Evolutionary conservation across 2,888 invertebrate genomes (phyloP), one percentile per base, ranked within the genome.

Genomic region (Plebejus anna): DNA sequence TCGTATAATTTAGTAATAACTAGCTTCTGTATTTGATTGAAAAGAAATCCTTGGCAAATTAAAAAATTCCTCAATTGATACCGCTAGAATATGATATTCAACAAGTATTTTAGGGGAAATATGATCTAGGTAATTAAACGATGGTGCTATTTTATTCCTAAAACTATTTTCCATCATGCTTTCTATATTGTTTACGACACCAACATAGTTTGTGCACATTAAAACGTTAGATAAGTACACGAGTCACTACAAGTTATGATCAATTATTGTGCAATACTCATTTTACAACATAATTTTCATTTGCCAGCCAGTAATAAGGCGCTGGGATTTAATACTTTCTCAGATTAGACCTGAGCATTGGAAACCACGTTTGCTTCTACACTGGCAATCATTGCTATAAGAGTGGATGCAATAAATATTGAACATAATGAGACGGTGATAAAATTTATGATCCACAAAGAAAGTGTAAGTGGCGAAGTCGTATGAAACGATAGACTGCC

Each of bases 401-500:
- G 55, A 73, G 51, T 73, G 51, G 75, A 75, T 61, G 32, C 51
- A 66, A 73, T 76, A 75, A 73, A 73, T 75, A 76, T 61, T 47
- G 70, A 76, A 38, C 28, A 70, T 75, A 75, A 75, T 77, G 75
- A 75, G 70, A n/a, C 76, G 38, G 36, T 32, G 42, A 70, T 75
- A 70, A 78, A 71, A 75, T 79, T 77, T 76, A 79, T 70, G 76
- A 76, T n/a, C 77, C 71, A 55, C 55, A 77, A 78, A 78, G 79
- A 79, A 79, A 79, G 79, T 78, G 77, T 72, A 78, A 78, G 78
- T 78, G 78, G 55, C 57, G 77, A 76, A 75, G 77, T 78, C 47
- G 32, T 78, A 76, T 76, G 77, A 78, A 76, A 75, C 77, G 75
- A 79, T 76, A 77, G 76, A 75, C 66, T 72, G 78, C 75, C 75